Conservation (phyloP, 1,140 invertebrate genomes). For the Cecropterus lyciades region DNA sequence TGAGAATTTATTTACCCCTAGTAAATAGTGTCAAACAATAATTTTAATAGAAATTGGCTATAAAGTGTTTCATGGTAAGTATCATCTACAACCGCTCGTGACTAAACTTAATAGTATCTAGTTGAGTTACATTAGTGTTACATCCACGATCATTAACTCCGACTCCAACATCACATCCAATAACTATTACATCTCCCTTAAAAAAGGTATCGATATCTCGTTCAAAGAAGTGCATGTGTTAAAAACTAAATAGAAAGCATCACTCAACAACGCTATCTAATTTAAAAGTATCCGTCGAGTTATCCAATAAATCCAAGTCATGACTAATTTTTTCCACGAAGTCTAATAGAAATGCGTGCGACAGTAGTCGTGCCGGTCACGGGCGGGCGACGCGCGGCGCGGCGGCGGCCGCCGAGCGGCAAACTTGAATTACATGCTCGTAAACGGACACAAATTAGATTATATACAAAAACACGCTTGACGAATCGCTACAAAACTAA, state of each 20-base stretch:
- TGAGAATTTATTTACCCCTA: too few species aligned
- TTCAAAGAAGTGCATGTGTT: background rate
- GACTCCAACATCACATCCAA: too few species aligned
- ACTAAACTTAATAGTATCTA: too few species aligned
- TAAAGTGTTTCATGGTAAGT: too few species aligned
- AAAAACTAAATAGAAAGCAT: background rate
- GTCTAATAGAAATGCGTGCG: conserved; percentile 17
- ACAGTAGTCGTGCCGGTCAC: conserved; percentile 41
- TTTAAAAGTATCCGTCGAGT: background rate
- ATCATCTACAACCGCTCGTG: too few species aligned
- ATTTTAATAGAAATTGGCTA: too few species aligned
- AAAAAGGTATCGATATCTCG: too few species aligned
- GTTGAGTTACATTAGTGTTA: too few species aligned
- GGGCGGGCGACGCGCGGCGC: conserved; percentile 13
- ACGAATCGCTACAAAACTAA: conserved; percentile 24
- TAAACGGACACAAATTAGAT: conserved; percentile 48
- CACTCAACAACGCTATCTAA: background rate
- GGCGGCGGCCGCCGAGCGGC: conserved; percentile 10
- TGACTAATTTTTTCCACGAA: conserved; percentile 15
- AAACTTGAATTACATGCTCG: conserved; percentile 40
- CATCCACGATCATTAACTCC: too few species aligned
- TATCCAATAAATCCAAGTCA: conserved; percentile 1
- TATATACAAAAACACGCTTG: conserved; percentile 42
- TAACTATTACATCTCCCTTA: too few species aligned
- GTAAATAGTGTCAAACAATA: too few species aligned